Percentiles rank a stretch among this genome's conserved stretches.
phyloP scores from a whole-genome alignment of 2,113 vertebrate genomes.

The Tragelaphus imberbis region DNA sequence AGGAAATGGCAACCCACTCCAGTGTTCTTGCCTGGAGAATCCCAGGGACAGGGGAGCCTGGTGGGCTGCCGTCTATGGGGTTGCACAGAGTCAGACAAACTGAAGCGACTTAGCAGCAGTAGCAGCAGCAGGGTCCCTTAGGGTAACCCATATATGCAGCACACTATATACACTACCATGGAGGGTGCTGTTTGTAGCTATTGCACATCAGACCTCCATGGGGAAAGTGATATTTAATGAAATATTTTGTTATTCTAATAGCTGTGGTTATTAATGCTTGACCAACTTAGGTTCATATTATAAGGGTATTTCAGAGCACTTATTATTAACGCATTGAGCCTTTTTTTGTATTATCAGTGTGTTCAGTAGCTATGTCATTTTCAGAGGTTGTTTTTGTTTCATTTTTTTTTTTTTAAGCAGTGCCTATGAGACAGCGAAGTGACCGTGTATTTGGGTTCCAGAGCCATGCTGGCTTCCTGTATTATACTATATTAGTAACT shows the following conservation, averaged over 20 bases:
- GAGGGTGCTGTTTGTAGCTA: not conserved
- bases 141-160: not conserved
- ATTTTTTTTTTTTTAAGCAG: not conserved
- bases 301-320: not conserved
- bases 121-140: not conserved
- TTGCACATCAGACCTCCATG: not conserved
- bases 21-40: too few species aligned
- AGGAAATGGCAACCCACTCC: too few species aligned
- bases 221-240: not conserved
- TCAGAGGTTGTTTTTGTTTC: not conserved
- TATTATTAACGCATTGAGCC: not conserved
- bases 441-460: not conserved
- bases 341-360: slow-evolving; percentile 16
- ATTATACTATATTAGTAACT: not conserved
- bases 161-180: too few species aligned
- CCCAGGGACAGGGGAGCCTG: too few species aligned
- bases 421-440: not conserved
- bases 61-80: too few species aligned
- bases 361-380: not conserved
- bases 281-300: not conserved
- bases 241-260: not conserved
- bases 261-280: not conserved
- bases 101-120: too few species aligned
- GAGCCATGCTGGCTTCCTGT: not conserved
- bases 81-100: too few species aligned